Evolutionary conservation across 2,113 vertebrate species (phyloP).

Genomic region (Theropithecus gelada): DNA sequence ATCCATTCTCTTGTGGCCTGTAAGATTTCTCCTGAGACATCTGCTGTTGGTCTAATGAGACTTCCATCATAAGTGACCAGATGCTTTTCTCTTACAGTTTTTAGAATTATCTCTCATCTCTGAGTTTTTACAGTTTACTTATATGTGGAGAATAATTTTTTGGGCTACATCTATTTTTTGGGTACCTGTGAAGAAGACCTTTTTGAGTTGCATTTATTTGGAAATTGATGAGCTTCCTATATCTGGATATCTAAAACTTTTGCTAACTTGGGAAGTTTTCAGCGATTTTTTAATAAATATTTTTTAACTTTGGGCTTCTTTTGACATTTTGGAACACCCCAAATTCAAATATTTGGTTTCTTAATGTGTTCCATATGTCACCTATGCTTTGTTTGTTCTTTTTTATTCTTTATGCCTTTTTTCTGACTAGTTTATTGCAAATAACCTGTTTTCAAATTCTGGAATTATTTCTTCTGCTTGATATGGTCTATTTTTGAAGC

Average conservation of each 20-base stretch:
- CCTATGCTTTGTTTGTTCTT: not conserved
- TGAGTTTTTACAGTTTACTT: not conserved
- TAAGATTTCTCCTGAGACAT: not conserved
- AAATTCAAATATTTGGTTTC: not conserved
- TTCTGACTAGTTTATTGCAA: not conserved
- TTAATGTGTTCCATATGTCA: not conserved
- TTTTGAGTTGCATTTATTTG: not conserved
- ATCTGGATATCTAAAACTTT: not conserved
- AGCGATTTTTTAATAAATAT: not conserved
- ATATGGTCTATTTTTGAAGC: not conserved
- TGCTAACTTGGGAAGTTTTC: not conserved
- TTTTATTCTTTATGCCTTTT: not conserved
- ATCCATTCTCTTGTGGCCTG: not conserved
- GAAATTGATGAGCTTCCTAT: not conserved
- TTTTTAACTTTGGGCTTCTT: not conserved
- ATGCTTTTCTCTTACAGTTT: not conserved
- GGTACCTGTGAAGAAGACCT: not conserved
- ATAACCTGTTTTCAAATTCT: not conserved
- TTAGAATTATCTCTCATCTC: not conserved
- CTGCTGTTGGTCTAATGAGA: not conserved
- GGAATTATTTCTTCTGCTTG: not conserved
- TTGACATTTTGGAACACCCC: not conserved
- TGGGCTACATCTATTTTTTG: too few species aligned
- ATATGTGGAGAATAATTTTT: not conserved
- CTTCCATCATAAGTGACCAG: not conserved